These are phyloP conservation scores for Delphinus delphis DNA, from an alignment of 2,113 vertebrate species.

Conservation along the genomic window DNA sequence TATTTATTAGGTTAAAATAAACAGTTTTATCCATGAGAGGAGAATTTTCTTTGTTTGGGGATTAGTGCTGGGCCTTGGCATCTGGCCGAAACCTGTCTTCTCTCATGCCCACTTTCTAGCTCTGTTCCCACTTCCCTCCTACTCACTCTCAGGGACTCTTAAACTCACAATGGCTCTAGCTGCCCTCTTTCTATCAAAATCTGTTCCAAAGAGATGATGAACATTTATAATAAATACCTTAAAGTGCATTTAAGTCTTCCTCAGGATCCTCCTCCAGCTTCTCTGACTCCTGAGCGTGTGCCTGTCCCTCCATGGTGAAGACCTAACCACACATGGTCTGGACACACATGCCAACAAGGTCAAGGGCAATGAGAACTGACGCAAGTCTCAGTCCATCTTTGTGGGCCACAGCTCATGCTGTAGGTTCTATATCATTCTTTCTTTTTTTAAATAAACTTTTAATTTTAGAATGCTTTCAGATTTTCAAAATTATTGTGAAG, in stretches of 20 bases:
- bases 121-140: background rate
- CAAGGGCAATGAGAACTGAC: background rate
- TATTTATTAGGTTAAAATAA: background rate
- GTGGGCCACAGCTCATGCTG: background rate
- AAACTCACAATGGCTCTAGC: background rate
- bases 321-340: background rate
- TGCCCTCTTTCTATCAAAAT: background rate
- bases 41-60: background rate
- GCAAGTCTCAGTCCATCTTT: background rate
- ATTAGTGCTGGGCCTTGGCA: background rate
- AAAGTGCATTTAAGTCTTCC: background rate
- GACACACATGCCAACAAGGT: background rate
- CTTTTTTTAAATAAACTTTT: background rate
- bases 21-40: background rate
- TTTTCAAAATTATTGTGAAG: background rate
- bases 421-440: background rate
- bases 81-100: background rate
- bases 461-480: background rate
- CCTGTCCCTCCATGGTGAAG: background rate
- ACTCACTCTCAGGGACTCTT: background rate
- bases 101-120: background rate
- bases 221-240: background rate
- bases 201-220: background rate
- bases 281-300: background rate
- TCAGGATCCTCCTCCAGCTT: background rate